These are phyloP conservation scores for Stegastes partitus DNA, from an alignment of 2,113 vertebrate species.

Conservation along the genomic window DNA sequence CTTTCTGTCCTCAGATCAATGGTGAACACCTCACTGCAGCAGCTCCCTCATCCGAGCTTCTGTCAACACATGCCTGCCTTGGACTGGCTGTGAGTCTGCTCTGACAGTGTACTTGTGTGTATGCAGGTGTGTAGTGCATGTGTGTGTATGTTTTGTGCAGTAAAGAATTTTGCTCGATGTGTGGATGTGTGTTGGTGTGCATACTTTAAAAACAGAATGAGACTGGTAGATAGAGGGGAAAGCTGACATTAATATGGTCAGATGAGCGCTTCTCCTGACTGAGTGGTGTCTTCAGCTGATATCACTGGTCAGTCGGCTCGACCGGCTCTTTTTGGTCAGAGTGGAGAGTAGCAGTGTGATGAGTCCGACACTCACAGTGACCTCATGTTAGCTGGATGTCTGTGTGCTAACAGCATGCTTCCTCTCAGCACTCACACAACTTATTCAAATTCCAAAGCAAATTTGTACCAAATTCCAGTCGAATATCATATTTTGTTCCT, in stretches of 20 bases:
- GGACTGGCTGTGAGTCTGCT: constrained; percentile 86
- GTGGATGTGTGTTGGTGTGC: neutral
- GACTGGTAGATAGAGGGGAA: neutral
- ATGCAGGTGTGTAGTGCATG: constrained; percentile 41
- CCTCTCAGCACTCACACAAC: neutral
- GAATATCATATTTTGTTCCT: neutral
- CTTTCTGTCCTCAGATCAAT: constrained; percentile 83
- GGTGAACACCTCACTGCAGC: constrained; percentile 84
- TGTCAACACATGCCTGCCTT: constrained; percentile 85
- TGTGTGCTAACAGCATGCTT: neutral
- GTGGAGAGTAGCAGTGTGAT: neutral
- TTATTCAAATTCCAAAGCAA: neutral
- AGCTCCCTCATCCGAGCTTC: constrained; percentile 83
- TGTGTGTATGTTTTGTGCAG: constrained; percentile 8
- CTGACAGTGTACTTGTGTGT: constrained; percentile 53
- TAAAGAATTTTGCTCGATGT: neutral
- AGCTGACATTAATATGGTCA: neutral
- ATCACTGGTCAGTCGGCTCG: constrained; percentile 27
- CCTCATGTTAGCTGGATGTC: constrained; percentile 1
- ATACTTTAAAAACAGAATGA: neutral
- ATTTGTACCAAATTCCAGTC: neutral
- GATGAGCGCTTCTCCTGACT: constrained; percentile 14
- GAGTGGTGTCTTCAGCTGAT: neutral
- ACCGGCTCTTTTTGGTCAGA: neutral
- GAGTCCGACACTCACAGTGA: constrained; percentile 4